phyloP scores from a whole-genome alignment of 2,888 invertebrate genomes.

The Caradrina kadenii region DNA sequence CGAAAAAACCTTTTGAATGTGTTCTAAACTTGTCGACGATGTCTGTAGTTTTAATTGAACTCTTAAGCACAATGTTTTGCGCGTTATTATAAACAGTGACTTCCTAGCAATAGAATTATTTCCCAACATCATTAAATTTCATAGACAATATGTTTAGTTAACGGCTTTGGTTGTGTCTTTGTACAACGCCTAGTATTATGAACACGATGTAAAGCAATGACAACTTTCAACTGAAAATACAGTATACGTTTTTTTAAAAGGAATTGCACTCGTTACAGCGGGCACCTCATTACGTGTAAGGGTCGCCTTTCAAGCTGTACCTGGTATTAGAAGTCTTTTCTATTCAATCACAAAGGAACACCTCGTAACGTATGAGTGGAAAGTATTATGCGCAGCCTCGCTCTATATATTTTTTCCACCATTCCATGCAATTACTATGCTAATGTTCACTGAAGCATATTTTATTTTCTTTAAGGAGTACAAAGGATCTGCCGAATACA shows the following conservation, averaged over 20 bases:
- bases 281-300: slow-evolving; percentile 51
- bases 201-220: not conserved
- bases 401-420: slow-evolving; percentile 43
- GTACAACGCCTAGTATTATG: no score
- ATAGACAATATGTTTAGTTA: no score
- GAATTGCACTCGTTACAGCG: slow-evolving; percentile 24
- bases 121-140: no score
- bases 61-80: no score
- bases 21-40: no score
- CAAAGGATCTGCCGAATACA: slow-evolving; percentile 63
- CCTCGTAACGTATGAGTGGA: slow-evolving; percentile 23
- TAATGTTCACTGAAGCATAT: slow-evolving; percentile 51
- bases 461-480: slow-evolving; percentile 58
- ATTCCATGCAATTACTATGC: slow-evolving; percentile 50
- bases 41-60: no score
- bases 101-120: no score
- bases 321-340: slow-evolving; percentile 46
- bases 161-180: no score
- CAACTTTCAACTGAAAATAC: not conserved
- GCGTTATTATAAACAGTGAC: no score
- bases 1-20: no score
- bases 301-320: slow-evolving; percentile 36
- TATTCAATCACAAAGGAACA: slow-evolving; percentile 52
- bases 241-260: slow-evolving; percentile 16
- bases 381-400: slow-evolving; percentile 26